Base-by-base conservation (phyloP, 2,797 vertebrate species). In the Orientallactaga sibirica region DNA sequence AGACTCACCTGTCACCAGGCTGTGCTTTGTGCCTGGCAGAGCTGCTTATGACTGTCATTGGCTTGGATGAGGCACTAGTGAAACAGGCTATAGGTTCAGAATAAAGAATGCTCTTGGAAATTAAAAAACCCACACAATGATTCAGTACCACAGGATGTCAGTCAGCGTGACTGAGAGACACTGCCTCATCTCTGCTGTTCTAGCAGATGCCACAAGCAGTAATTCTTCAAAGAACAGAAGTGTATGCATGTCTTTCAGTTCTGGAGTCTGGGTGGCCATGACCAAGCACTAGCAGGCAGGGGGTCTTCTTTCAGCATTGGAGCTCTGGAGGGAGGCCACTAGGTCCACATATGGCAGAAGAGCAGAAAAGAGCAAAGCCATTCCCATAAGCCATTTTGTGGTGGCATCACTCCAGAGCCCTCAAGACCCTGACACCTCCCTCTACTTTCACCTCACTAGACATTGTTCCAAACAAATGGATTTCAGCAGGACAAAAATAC, bases 101-200 rank as follows among this genome's bases (percentile, higher is more conserved):
- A 87, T 73, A 55, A 10, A 22, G 19, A 75, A 58, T 81, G 9
- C 4, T 81, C 58, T 92, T 78, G 80, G 81, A 84, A 70, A 33
- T 86, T 14, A 58, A 86, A 86, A 86, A 95, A 15, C 68, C 86
- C 27, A 78, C 8, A 92, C 93, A 76, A 79, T 7, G 75, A 68
- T 79, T 33, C 18, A 52, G 25, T 79, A 89, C 41, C 25, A 48
- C 24, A 25, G 61, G 74, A 61, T 76, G 64, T 86, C 68, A 58
- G 20, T 83, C 48, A 64, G 55, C 81, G 19, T 4, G 64, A 18
- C 4, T 29, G 79, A 58, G 93, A 61, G 8, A 11, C 41, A 20
- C 6, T 62, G 41, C 66, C 6, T 67, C 27, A 2, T 71, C 52
- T 71, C 20, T 79, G 33, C 20, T 73, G 9, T 58, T 67, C 0